These are phyloP conservation scores for Sprattus sprattus DNA, from an alignment of 2,113 vertebrate genomes.

Conservation along the genomic window DNA sequence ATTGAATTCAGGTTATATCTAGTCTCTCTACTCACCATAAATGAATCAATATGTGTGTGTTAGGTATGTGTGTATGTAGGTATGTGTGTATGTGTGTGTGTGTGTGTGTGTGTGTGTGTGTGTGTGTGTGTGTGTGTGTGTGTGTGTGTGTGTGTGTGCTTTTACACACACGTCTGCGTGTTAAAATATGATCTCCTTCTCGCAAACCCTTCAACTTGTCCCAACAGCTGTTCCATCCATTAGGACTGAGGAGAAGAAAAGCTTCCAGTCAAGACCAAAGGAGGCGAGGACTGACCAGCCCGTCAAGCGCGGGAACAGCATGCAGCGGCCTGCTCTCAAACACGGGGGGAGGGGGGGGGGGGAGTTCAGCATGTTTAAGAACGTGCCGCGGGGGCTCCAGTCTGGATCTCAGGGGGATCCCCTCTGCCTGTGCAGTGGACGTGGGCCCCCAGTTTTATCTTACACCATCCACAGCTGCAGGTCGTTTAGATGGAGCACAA, in stretches of 20 bases:
- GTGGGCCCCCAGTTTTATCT: background rate
- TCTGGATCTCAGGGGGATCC: background rate
- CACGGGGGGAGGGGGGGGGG: no score
- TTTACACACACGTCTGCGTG: background rate
- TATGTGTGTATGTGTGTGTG: background rate
- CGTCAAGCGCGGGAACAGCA: background rate
- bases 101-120: background rate
- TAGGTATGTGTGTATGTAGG: background rate
- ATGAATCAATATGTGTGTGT: background rate
- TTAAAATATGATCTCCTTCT: conserved; percentile 19
- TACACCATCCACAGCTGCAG: background rate
- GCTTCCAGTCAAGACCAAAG: background rate
- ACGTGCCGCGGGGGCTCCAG: background rate
- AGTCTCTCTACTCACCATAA: background rate
- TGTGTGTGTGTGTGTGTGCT: background rate
- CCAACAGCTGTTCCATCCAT: background rate
- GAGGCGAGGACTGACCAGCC: background rate
- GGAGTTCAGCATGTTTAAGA: no score
- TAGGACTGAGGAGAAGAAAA: background rate
- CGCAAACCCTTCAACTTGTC: background rate
- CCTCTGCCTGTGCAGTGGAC: background rate
- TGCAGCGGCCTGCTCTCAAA: no score
- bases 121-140: background rate
- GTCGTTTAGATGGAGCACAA: background rate
- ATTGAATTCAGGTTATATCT: background rate